Evolutionary conservation across 2,797 vertebrate species (phyloP).

Genomic region (Gorsachius magnificus): DNA sequence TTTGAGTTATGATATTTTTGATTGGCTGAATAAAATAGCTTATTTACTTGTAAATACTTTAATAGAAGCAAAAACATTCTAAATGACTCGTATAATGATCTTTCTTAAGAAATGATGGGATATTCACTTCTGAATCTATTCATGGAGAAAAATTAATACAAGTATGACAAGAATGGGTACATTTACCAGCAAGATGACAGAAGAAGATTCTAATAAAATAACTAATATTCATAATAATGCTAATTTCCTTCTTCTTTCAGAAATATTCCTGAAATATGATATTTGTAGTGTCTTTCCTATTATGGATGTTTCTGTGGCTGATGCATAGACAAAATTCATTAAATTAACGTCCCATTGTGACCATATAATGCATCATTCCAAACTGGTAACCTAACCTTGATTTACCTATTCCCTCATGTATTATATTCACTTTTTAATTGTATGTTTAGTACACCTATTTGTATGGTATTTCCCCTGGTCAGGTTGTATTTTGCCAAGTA

Average conservation of each 20-base stretch:
- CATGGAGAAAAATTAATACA: background rate
- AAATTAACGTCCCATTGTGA: background rate
- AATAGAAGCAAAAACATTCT: background rate
- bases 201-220: background rate
- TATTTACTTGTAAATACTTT: constrained; percentile 36
- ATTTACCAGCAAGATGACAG: background rate
- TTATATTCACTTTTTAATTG: background rate
- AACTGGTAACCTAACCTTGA: background rate
- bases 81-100: background rate
- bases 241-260: background rate
- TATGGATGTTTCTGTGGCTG: background rate
- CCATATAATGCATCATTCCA: background rate
- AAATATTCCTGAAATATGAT: background rate
- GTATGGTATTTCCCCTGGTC: background rate
- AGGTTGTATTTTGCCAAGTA: background rate
- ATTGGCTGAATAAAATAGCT: background rate
- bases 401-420: background rate
- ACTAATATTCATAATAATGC: background rate
- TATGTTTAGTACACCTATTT: background rate
- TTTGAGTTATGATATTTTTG: background rate
- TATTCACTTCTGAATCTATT: constrained; percentile 2
- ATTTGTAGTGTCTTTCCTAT: background rate
- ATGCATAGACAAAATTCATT: background rate
- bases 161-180: background rate
- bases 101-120: background rate